Evolutionary conservation across 2,113 vertebrate genomes (phyloP), one percentile per base, ranked within the genome.

Genomic region (Hystrix brachyura): DNA sequence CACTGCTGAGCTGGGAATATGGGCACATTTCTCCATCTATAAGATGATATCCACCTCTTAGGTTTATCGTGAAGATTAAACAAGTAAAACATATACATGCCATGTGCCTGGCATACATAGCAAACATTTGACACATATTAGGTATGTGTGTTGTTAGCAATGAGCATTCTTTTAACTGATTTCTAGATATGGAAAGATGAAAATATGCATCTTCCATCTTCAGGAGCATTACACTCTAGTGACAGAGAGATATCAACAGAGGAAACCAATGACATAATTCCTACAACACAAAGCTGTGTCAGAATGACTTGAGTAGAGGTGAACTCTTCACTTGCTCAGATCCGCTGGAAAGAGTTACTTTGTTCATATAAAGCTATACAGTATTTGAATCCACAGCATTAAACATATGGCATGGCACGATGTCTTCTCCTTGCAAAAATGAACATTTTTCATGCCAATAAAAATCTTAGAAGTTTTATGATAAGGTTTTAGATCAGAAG

Each of bases 391-490:
- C 53, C 8, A 59, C 2, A 32, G n/a, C 8, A 65, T 88, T 90
- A 83, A 94, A 88, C 18, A 51, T 29, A 69, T n/a, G n/a, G 23
- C 25, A 15, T 43, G 90, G 51, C 12, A 1, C 19, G 92, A 34
- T 76, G n/a, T 85, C 69, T 87, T 87, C 64, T 60, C 25, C 64
- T 95, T 94, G 25, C 67, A 96, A 96, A 95, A 95, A 23, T 59
- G 67, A 92, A 87, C 57, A 83, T n/a, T 83, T 91, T 95, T 76
- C 38, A 76, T 7, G 64, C 29, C 38, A 80, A 76, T 94, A 85
- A 95, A 95, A 92, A 64, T 7, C 11, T 90, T 76, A 87, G 11
- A 96, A 92, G 62, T 92, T 90, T 94, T 94, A 94, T 87, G 85
- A 90, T 74, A 87, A 43, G 65, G 62, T 23, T 92, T 92, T 76